Percentiles rank a stretch among this genome's conserved stretches.
These are phyloP conservation scores for Cydia strobilella DNA, from an alignment of 1,140 invertebrate species.

Conservation along the genomic window DNA sequence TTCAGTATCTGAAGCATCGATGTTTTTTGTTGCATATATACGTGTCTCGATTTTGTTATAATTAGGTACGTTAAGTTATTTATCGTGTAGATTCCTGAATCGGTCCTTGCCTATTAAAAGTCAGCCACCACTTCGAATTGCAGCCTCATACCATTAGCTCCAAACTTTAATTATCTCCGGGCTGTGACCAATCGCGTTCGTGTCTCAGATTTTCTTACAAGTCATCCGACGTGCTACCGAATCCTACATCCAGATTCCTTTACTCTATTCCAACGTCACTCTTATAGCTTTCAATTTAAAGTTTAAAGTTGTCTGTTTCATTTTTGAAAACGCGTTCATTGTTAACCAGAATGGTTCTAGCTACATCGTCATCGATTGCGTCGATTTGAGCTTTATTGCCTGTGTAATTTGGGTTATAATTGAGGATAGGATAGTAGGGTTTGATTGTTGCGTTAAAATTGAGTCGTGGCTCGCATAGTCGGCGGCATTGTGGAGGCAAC, in stretches of 20 bases:
- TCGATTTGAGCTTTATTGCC: constrained; percentile 68
- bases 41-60: constrained; percentile 32
- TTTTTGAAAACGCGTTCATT: constrained; percentile 50
- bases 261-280: constrained; percentile 45
- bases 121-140: constrained; percentile 77
- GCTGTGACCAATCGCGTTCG: constrained; percentile 78
- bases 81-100: constrained; percentile 62
- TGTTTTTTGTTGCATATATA: constrained; percentile 31
- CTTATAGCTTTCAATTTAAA: constrained; percentile 51
- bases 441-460: constrained; percentile 63
- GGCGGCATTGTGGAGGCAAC: constrained; percentile 69
- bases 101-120: constrained; percentile 78
- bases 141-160: constrained; percentile 77
- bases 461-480: constrained; percentile 57
- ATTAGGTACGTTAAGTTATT: constrained; percentile 35
- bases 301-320: constrained; percentile 56
- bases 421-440: constrained; percentile 51
- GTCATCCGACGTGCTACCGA: constrained; percentile 79
- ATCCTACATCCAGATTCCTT: constrained; percentile 58
- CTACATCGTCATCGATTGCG: constrained; percentile 52
- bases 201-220: constrained; percentile 74
- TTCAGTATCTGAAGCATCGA: not conserved
- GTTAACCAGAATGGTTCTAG: constrained; percentile 57
- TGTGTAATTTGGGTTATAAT: constrained; percentile 51
- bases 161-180: constrained; percentile 80